phyloP scores from a whole-genome alignment of 2,113 vertebrate species.

The Elachura formosa region DNA sequence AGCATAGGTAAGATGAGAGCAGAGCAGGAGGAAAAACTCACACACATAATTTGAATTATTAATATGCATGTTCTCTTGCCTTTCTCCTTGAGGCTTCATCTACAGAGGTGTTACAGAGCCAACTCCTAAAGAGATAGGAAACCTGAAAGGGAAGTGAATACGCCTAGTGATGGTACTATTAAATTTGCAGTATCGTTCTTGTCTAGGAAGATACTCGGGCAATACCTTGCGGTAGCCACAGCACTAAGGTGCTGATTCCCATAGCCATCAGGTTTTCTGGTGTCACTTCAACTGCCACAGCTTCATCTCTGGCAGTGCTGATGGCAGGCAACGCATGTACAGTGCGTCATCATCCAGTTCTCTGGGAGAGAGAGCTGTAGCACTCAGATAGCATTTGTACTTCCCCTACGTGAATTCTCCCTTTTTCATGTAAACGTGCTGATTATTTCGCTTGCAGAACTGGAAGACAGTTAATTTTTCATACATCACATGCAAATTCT shows the following conservation, averaged over 20 bases:
- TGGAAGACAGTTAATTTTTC: neutral
- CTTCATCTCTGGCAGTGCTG: neutral
- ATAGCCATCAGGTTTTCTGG: neutral
- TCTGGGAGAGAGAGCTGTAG: neutral
- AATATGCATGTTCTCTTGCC: neutral
- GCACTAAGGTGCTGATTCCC: neutral
- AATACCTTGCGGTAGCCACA: neutral
- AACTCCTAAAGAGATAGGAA: neutral
- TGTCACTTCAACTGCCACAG: neutral
- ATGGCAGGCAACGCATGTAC: neutral
- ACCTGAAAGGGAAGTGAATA: neutral
- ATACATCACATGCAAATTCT: neutral
- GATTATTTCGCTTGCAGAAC: neutral
- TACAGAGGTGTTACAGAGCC: neutral
- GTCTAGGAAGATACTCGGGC: neutral
- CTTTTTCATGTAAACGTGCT: neutral
- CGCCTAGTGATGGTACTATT: neutral
- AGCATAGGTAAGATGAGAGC: neutral
- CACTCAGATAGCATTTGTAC: neutral
- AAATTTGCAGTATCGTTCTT: neutral
- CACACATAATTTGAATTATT: neutral
- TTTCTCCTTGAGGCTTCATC: neutral
- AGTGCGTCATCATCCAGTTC: neutral
- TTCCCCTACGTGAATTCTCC: neutral
- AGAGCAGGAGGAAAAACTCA: neutral